Base-by-base conservation (phyloP, 2,888 invertebrate species). In the Aspidiotus rigidus region DNA sequence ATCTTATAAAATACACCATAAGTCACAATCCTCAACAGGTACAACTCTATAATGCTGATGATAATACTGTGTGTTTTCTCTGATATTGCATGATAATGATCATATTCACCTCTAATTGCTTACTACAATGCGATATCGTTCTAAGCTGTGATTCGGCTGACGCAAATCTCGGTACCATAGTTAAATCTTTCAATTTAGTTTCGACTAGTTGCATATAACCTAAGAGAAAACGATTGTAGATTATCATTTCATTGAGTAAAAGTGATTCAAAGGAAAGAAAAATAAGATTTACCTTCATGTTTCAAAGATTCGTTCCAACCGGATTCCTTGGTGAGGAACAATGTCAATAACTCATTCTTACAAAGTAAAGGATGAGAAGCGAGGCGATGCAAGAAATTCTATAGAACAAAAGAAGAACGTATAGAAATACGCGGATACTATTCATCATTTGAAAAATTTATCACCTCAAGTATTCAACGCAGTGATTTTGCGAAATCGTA, bases 291-390 rank as follows among this genome's bases (percentile, higher is more conserved):
- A 62, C 69, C 69, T 62, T 54, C 53, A 7, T 70, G 70, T 77
- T 87, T 87, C 69, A 88, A 85, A 39, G 85, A 84, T 74, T 89
- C 89, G 75, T 86, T 83, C 90, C 90, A 90, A 0, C 86, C 87
- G 72, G 88, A 86, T 73, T 87, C 88, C 75, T 88, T 85, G 75
- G 89, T 88, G 13, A 91, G 78, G 77, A 90, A 91, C 74, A 85
- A 86, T 73, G 88, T 81, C 75, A 90, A 89, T 76, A 89, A 86
- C 73, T 84, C 84, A 75, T 91, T 89, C 74, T 84, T 85, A 73
- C 87, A 86, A 6, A 91, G 79, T 61, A 84, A 77, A 0, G 87
- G 86, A 78, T 90, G 90, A 0, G 87, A 85, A 0, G 89, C 89
- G 28, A 89, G 83, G 62, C 90, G 81, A 60, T 89, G 78, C 39